Evolutionary conservation across 1,140 invertebrate genomes (phyloP).

Genomic region (Brachionus plicatilis): DNA sequence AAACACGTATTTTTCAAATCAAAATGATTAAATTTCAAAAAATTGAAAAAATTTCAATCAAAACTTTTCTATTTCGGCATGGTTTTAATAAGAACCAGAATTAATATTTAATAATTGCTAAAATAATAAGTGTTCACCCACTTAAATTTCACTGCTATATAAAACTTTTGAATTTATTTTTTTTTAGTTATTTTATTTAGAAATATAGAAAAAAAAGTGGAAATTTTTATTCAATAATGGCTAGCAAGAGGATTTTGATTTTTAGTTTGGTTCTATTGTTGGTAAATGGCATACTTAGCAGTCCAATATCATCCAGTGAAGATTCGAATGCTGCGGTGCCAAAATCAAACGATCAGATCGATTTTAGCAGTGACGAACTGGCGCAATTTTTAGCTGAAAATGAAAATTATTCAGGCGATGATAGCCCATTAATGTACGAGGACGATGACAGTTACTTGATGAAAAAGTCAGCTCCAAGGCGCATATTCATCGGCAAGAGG

Average conservation of each 20-base stretch:
- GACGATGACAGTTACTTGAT: neutral
- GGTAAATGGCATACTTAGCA: neutral
- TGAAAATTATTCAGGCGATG: neutral
- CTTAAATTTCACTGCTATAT: neutral
- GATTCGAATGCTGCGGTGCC: neutral
- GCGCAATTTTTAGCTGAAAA: neutral
- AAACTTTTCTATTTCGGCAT: neutral
- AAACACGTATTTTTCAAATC: neutral
- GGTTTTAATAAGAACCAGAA: neutral
- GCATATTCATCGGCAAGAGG: slow-evolving; percentile 30
- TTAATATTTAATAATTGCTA: neutral
- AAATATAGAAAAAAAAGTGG: neutral
- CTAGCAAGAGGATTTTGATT: neutral
- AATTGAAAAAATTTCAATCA: neutral
- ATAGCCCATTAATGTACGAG: neutral
- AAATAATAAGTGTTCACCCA: neutral
- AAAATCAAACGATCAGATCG: neutral
- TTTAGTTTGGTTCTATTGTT: neutral
- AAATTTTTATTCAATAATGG: neutral
- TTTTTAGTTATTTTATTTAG: neutral
- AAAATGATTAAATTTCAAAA: neutral
- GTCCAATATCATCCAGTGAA: neutral
- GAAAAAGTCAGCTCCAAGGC: slow-evolving; percentile 30
- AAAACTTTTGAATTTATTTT: neutral
- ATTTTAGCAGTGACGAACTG: neutral